Evolutionary conservation across 23 tunicate species (phyloP), one percentile per base, ranked within the genome.

Genomic region (Clavelina lepadiformis): DNA sequence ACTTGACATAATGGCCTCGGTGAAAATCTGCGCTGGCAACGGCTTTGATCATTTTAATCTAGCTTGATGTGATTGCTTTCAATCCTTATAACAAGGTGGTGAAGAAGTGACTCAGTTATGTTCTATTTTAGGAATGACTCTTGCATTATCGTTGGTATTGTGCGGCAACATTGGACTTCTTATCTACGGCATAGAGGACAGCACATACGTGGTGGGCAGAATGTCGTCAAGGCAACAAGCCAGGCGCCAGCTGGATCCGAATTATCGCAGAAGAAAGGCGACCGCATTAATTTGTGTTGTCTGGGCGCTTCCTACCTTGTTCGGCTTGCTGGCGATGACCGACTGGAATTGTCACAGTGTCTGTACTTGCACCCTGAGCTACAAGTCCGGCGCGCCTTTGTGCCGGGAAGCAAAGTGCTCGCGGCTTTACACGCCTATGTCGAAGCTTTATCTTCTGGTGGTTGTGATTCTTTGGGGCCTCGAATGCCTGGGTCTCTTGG

Each of bases 91-190:
- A 44, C 50, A 18, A 13, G 13, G 15, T 44, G 13, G 13, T n/a
- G n/a, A n/a, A n/a, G n/a, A n/a, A n/a, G n/a, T n/a, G n/a, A n/a
- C n/a, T n/a, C n/a, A 41, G 13, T 8, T n/a, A 53, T 58, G 31
- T 58, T 58, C 11, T 36, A 47, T 27, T 69, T 4, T 64, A 89
- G 97, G 97, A 28, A 75, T 89, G 75, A 89, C 97, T 5, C 35
- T 84, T 29, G 77, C 91, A 3, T 45, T 89, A 38, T 82, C 84
- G 3, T 66, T 89, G 7, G 49, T 89, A 3, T 38, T 89, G 62
- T 81, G 89, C 32, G 97, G 97, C 32, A 89, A 89, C 78, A 89
- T 89, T 49, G 97, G 97, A 1, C 65, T 89, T 45, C 56, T 89
- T 18, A 89, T 89, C 25, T 89, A 89, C 74, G 97, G 77, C 0